Evolutionary conservation across 2,113 vertebrate genomes (phyloP).

Genomic region (Orthonyx spaldingii): DNA sequence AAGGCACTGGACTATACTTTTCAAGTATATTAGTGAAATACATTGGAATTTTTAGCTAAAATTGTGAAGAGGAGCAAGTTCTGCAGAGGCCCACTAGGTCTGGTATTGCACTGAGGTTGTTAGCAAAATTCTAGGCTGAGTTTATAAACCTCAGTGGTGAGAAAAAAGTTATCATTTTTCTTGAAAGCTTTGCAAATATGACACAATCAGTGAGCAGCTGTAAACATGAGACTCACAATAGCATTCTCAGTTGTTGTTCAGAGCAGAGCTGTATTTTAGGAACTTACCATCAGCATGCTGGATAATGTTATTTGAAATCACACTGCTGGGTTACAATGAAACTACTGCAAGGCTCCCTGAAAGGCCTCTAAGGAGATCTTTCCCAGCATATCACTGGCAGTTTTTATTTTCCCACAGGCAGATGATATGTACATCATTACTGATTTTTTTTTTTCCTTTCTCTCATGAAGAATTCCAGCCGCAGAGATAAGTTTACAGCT

Average conservation of each 20-base stretch:
- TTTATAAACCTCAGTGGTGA: neutral
- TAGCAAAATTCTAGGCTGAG: neutral
- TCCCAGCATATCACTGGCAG: slow-evolving; percentile 57
- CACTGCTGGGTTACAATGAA: slow-evolving; percentile 25
- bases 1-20: neutral
- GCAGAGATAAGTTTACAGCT: slow-evolving; percentile 62
- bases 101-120: neutral
- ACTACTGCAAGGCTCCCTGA: neutral
- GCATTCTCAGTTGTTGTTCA: neutral
- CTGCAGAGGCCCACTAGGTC: neutral
- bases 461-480: slow-evolving; percentile 45
- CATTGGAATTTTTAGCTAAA: neutral
- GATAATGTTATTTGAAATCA: slow-evolving; percentile 32
- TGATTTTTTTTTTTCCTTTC: neutral
- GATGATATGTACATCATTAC: slow-evolving; percentile 61
- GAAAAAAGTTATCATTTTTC: neutral
- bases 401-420: slow-evolving; percentile 62
- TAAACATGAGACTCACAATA: neutral
- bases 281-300: neutral
- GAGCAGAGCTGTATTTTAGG: slow-evolving; percentile 27
- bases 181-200: slow-evolving; percentile 12
- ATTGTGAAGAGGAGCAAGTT: neutral
- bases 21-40: neutral
- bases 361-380: slow-evolving; percentile 44
- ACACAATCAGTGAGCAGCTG: neutral